Conservation (phyloP, 2,888 invertebrate genomes). For the Ochropleura plecta region DNA sequence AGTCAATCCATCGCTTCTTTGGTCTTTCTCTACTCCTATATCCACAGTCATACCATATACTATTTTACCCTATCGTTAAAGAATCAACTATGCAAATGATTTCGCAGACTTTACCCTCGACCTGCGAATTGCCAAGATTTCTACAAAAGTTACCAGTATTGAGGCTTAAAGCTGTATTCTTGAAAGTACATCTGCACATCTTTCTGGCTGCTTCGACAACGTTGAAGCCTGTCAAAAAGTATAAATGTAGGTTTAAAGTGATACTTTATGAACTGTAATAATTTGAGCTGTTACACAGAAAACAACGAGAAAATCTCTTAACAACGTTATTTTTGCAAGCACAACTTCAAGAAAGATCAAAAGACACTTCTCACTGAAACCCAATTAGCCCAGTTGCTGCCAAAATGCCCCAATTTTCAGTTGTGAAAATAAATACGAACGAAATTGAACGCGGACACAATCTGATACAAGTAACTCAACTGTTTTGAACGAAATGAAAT, state of each 20-base stretch:
- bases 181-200: background rate
- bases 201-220: background rate
- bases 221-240: background rate
- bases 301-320: conserved; percentile 8
- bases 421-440: conserved; percentile 49
- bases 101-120: background rate
- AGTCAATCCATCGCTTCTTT: no score
- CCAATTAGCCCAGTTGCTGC: conserved; percentile 59
- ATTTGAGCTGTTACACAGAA: conserved; percentile 4
- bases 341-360: conserved; percentile 36
- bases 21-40: no score
- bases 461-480: conserved; percentile 45
- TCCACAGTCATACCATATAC: no score
- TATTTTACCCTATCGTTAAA: background rate
- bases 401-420: conserved; percentile 57
- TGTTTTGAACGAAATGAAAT: conserved; percentile 41
- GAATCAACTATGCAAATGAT: conserved; percentile 1
- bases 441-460: conserved; percentile 41
- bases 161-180: background rate
- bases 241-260: background rate
- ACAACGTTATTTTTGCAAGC: conserved; percentile 27
- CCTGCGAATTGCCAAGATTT: background rate
- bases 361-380: conserved; percentile 48
- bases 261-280: background rate
- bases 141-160: background rate